A percentile compares a stretch with the other conserved stretches of the same genome.
Conservation (phyloP, 2,888 invertebrate genomes). For the Frankliniella fusca region DNA sequence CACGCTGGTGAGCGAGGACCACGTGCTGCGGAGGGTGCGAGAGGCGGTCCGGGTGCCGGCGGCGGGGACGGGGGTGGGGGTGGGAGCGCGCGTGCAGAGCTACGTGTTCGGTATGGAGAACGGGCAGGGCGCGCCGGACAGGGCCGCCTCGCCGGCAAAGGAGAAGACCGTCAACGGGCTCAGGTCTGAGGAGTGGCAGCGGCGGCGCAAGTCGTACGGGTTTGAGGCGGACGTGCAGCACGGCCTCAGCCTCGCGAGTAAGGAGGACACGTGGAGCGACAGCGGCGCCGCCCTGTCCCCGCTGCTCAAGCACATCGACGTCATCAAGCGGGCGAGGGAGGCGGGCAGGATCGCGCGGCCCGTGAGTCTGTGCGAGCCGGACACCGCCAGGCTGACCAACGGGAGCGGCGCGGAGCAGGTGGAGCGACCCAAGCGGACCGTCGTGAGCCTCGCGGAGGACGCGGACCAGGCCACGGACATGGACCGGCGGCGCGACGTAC, state of each 20-base stretch:
- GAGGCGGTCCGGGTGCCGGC: neutral
- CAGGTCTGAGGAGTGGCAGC: slow-evolving; percentile 63
- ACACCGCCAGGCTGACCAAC: neutral
- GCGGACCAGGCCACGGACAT: neutral
- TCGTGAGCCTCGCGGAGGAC: neutral
- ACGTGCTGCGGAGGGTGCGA: neutral
- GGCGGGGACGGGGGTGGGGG: too few species aligned
- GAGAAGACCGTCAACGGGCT: slow-evolving; percentile 46
- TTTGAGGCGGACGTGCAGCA: slow-evolving; percentile 56
- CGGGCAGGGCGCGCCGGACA: slow-evolving; percentile 34
- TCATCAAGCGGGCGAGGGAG: slow-evolving; percentile 4
- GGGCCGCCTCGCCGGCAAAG: slow-evolving; percentile 51
- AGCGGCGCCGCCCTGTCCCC: slow-evolving; percentile 57
- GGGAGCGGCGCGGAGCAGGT: neutral
- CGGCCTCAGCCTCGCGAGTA: slow-evolving; percentile 47
- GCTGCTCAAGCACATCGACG: slow-evolving; percentile 1
- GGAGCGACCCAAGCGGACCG: neutral
- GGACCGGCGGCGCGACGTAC: neutral
- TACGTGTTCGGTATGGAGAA: slow-evolving; percentile 51
- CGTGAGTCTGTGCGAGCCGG: neutral
- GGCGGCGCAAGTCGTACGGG: slow-evolving; percentile 71
- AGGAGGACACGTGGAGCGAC: slow-evolving; percentile 71
- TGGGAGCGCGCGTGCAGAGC: slow-evolving; percentile 46
- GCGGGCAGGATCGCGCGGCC: neutral
- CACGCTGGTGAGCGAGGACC: slow-evolving; percentile 15